These are phyloP conservation scores for Heliothis subflexa DNA, from an alignment of 1,140 invertebrate genomes.

Conservation along the genomic window DNA sequence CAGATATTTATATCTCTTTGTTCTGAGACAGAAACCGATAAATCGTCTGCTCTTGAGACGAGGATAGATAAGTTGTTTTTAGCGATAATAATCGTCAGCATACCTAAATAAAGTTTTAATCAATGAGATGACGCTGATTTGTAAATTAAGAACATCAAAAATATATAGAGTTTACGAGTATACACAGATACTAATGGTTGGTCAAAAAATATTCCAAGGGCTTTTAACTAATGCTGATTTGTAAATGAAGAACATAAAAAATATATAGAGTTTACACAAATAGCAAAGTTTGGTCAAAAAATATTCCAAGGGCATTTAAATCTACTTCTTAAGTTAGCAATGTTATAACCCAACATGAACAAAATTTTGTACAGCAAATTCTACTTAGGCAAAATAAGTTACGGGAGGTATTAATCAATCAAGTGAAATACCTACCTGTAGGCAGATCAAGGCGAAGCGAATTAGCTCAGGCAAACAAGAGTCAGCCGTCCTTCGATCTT, in stretches of 20 bases:
- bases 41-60: neutral
- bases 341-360: neutral
- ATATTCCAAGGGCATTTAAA: too few species aligned
- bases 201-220: too few species aligned
- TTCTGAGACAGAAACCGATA: neutral
- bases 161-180: too few species aligned
- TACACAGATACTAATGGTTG: too few species aligned
- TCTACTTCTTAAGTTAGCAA: neutral
- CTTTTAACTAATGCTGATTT: too few species aligned
- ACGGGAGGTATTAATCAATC: conserved; percentile 44
- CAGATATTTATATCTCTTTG: conserved; percentile 16
- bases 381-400: conserved; percentile 28
- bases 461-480: conserved; percentile 46
- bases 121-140: too few species aligned
- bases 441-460: conserved; percentile 31
- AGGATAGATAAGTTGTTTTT: neutral
- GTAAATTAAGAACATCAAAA: too few species aligned
- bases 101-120: too few species aligned
- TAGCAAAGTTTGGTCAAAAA: too few species aligned
- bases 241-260: too few species aligned
- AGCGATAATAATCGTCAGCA: too few species aligned
- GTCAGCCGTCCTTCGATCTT: conserved; percentile 53
- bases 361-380: neutral
- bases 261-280: too few species aligned
- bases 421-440: conserved; percentile 42